phyloP scores from a whole-genome alignment of 2,888 invertebrate species.

The Dione juno region DNA sequence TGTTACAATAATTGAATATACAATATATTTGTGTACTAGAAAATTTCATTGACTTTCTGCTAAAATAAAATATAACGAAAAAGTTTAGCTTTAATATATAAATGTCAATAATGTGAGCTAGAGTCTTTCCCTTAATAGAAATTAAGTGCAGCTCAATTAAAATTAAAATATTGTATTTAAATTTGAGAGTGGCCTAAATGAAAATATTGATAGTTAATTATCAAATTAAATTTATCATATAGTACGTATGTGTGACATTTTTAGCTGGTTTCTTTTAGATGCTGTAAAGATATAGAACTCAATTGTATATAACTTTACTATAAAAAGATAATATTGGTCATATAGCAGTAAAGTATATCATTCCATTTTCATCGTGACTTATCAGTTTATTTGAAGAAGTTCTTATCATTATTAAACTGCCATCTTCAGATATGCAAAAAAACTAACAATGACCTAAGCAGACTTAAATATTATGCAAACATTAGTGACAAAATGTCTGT shows the following conservation, averaged over 20 bases:
- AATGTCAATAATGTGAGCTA: background rate
- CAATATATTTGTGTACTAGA: background rate
- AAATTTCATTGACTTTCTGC: background rate
- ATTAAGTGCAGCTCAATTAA: background rate
- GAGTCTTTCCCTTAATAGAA: background rate
- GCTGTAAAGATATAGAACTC: background rate
- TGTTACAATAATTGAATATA: background rate
- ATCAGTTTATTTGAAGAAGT: slow-evolving; percentile 23
- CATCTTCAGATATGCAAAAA: slow-evolving; percentile 5
- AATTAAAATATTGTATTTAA: background rate
- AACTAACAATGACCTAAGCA: slow-evolving; percentile 8
- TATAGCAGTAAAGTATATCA: background rate
- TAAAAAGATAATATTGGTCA: background rate
- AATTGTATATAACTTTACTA: background rate
- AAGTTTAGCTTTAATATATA: background rate
- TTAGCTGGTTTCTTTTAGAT: background rate
- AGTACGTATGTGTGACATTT: too few relatives aligned
- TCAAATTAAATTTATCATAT: too few relatives aligned
- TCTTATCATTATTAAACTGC: background rate
- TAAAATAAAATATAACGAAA: background rate
- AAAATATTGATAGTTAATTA: background rate
- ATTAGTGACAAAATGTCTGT: background rate
- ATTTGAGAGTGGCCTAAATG: background rate
- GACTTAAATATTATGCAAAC: slow-evolving; percentile 6
- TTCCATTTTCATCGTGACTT: slow-evolving; percentile 11